phyloP scores from a whole-genome alignment of 1,140 invertebrate species.

The Nylanderia fulva region DNA sequence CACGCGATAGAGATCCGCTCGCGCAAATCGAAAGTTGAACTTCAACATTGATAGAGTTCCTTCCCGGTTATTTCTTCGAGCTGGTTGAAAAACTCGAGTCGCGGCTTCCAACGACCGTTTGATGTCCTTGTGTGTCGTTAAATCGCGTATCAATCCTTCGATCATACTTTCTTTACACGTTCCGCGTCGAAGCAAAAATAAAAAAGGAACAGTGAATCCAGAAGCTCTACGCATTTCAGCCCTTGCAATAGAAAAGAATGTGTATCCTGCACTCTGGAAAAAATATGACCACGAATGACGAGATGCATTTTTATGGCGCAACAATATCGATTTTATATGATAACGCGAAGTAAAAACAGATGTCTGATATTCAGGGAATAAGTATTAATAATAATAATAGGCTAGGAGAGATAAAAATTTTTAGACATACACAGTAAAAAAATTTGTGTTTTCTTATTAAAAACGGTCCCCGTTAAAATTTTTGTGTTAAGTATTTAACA shows the following conservation, averaged over 20 bases:
- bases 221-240: slow-evolving; percentile 1
- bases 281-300: slow-evolving; percentile 10
- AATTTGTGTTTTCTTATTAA: too few relatives aligned
- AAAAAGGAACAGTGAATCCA: slow-evolving; percentile 17
- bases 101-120: slow-evolving; percentile 44
- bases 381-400: not conserved
- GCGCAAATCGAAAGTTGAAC: slow-evolving; percentile 46
- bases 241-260: not conserved
- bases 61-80: slow-evolving; percentile 15
- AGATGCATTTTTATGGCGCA: not conserved
- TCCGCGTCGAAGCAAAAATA: not conserved
- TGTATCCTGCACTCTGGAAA: not conserved
- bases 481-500: too few relatives aligned
- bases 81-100: slow-evolving; percentile 14
- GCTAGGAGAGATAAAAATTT: not conserved
- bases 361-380: not conserved
- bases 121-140: slow-evolving; percentile 53
- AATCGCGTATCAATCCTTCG: slow-evolving; percentile 51
- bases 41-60: slow-evolving; percentile 12
- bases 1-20: not conserved
- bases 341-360: not conserved
- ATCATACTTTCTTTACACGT: slow-evolving; percentile 37
- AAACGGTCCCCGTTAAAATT: too few relatives aligned
- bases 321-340: not conserved
- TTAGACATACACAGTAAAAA: too few relatives aligned